Evolutionary conservation across 2,888 invertebrate species (phyloP), one percentile per base, ranked within the genome.

Genomic region (Unio delphinus): DNA sequence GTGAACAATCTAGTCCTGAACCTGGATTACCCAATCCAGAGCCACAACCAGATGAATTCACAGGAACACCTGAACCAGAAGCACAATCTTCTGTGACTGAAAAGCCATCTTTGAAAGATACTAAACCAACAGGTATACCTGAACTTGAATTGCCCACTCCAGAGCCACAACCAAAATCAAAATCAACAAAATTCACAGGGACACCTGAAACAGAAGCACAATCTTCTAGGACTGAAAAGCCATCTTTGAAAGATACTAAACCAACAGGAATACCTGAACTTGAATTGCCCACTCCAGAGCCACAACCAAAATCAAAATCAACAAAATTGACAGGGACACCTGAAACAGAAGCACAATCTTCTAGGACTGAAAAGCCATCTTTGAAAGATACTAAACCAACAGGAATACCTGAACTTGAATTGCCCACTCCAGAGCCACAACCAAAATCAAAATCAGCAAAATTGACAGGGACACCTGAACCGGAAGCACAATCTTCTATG

Each of bases 81-180:
- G 55, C 30, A 23, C 55, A 57, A 15, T 55, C 58, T 28, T 55
- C 62, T n/a, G 28, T 54, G n/a, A 61, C 67, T 57, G 61, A 65
- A n/a, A 55, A 67, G 60, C 30, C 65, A 20, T 23, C 15, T 58
- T n/a, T 57, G 34, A 17, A 64, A 8, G 61, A 61, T 7, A 63
- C 68, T 11, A 60, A 67, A 63, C 61, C 65, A 11, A 56, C 67
- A 20, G 30, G 30, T 30, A 61, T 56, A 28, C 28, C 71, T 56
- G 61, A 67, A 59, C 56, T 70, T 55, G 34, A 65, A 61, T 54
- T 55, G 17, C 55, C 67, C 18, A 64, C 64, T 54, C 60, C 71
- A 28, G 68, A 65, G 17, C 45, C 23, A 23, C 23, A 23, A 23
- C 23, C 23, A 23, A 23, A 23, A 23, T 23, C 23, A 23, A 23